Percentiles rank a stretch among this genome's conserved stretches.
phyloP scores from a whole-genome alignment of 2,797 vertebrate genomes.

The Tapirus indicus region DNA sequence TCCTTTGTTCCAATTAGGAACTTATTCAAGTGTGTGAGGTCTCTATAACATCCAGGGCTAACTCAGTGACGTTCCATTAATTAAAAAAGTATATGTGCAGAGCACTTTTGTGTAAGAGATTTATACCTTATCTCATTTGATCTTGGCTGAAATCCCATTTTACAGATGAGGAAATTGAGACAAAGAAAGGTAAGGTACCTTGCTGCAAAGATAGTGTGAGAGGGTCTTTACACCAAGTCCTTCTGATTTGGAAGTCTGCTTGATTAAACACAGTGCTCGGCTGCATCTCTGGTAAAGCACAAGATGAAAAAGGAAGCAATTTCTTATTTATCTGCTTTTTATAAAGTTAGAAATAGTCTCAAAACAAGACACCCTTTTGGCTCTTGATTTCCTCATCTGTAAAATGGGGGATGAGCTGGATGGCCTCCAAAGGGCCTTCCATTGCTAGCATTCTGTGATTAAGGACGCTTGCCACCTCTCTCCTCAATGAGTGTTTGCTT shows the following conservation, averaged over 20 bases:
- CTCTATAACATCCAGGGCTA: background rate
- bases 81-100: background rate
- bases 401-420: background rate
- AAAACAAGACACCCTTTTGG: background rate
- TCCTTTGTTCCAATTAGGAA: background rate
- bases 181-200: background rate
- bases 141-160: background rate
- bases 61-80: background rate
- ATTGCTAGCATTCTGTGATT: background rate
- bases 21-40: background rate
- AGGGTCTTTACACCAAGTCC: background rate
- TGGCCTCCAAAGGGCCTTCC: background rate
- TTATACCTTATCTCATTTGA: background rate
- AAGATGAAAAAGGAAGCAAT: background rate
- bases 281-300: background rate
- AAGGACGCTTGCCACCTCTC: background rate
- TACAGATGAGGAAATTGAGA: background rate
- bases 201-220: background rate
- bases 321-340: background rate
- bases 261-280: background rate
- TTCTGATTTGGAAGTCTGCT: background rate
- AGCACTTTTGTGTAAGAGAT: background rate
- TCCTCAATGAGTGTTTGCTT: conserved; percentile 52
- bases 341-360: background rate
- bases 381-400: background rate